Percentiles rank a stretch among this genome's conserved stretches.
Evolutionary conservation across 2,797 vertebrate genomes (phyloP).

Genomic region (Gallinago solitaria): DNA sequence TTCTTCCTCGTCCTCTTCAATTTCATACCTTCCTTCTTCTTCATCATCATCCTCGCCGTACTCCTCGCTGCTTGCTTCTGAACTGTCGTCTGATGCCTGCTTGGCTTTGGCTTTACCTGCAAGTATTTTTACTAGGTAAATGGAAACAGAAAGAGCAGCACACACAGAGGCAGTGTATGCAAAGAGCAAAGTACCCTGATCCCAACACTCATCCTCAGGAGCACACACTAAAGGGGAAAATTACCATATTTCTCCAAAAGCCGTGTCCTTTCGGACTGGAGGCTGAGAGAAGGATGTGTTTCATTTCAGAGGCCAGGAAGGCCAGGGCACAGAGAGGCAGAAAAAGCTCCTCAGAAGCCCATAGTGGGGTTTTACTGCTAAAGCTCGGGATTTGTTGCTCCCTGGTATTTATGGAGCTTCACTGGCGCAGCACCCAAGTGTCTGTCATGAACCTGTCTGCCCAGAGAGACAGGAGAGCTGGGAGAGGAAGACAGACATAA

Average conservation of each 20-base stretch:
- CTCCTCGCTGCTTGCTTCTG: constrained; percentile 75
- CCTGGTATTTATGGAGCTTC: neutral
- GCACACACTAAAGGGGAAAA: accelerated
- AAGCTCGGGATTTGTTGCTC: neutral
- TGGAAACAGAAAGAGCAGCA: neutral
- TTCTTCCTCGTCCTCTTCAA: constrained; percentile 39
- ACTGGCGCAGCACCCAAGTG: accelerated
- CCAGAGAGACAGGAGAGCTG: neutral
- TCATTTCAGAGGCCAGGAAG: neutral
- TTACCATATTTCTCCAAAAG: neutral
- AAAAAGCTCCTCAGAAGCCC: neutral
- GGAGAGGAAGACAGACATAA: neutral
- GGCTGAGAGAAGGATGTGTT: neutral
- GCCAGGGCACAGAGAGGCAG: neutral
- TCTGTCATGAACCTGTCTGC: neutral
- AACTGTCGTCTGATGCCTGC: constrained; percentile 56
- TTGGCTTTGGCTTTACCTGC: constrained; percentile 33
- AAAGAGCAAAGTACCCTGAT: neutral
- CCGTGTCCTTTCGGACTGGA: neutral
- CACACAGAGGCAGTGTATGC: accelerated
- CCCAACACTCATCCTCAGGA: neutral
- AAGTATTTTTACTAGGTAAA: neutral
- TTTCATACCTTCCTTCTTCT: constrained; percentile 38
- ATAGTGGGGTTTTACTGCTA: neutral
- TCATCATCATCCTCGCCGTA: constrained; percentile 54